Base-by-base conservation (phyloP, 2,797 vertebrate genomes). In the Megaceryle alcyon region DNA sequence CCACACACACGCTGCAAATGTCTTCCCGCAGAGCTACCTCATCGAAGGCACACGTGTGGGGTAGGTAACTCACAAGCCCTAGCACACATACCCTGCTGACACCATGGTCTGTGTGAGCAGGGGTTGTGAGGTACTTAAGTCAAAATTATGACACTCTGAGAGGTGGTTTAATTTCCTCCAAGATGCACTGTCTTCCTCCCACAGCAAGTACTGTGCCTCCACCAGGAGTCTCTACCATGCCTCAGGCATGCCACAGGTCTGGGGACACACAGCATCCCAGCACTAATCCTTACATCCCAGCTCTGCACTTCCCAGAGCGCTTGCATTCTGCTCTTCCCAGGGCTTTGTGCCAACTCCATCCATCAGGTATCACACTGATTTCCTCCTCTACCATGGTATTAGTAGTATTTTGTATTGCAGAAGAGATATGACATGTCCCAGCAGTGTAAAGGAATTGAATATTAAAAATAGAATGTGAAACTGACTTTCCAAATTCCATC, bases 131-230 rank as follows among this genome's bases (percentile, higher is more conserved):
- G 51, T 35, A 26, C n/a, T 72, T 79, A 16, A 21, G 35, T 53
- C 84, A 82, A 82, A 77, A 5, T 23, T 33, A 21, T 0, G 6
- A n/a, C 23, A 12, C 39, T 37, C 39, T 44, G 57, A 83, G 54
- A 81, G 26, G 33, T 65, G 69, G 17, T 59, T 69, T 26, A 26
- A 73, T 75, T 86, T 85, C 66, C 49, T 61, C 59, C 7, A 15
- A 43, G 39, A 69, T 17, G 35, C 13, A 35, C n/a, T 12, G 5
- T 26, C 37, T 77, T 66, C 49, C 75, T 79, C 63, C 35, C 35
- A 56, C 22, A 79, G 43, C 49, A 49, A 91, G 71, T 0, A 0
- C 33, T 0, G 0, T 6, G 31, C 28, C 22, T 33, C 41, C 59
- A 37, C 26, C 37, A 61, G 25, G 44, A 77, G 37, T 12, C 63